phyloP scores from a whole-genome alignment of 2,113 vertebrate genomes.

The Chinchilla lanigera region DNA sequence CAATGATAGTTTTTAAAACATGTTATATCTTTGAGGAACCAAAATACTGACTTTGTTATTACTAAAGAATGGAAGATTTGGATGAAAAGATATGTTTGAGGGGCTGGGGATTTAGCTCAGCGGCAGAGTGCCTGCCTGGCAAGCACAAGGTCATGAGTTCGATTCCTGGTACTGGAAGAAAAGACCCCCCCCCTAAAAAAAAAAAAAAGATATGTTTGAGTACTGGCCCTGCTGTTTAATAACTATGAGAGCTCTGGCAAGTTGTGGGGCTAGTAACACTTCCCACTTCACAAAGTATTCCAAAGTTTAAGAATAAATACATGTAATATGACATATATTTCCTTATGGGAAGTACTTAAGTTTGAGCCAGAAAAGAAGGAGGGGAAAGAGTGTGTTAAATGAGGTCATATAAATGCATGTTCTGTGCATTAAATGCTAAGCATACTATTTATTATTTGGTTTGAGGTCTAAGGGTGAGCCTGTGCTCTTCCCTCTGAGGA shows the following conservation, averaged over 20 bases:
- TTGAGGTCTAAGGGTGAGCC: not conserved
- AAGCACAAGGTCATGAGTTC: too few relatives aligned
- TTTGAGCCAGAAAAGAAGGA: not conserved
- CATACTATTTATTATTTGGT: not conserved
- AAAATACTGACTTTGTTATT: conserved; percentile 52
- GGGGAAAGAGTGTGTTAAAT: not conserved
- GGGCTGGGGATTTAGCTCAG: too few relatives aligned
- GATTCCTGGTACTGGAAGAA: too few relatives aligned
- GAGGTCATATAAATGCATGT: not conserved
- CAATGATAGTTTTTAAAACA: conserved; percentile 36
- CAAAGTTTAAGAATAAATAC: conserved; percentile 27
- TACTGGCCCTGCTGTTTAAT: not conserved
- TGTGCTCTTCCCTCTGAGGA: not conserved
- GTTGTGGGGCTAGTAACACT: not conserved
- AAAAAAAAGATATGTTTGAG: not conserved
- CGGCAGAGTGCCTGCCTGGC: too few relatives aligned
- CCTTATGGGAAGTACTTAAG: not conserved
- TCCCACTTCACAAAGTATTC: not conserved
- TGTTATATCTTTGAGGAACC: conserved; percentile 20
- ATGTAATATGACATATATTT: not conserved
- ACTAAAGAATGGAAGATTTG: conserved; percentile 48
- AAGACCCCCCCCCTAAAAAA: too few relatives aligned
- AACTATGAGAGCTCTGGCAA: conserved; percentile 17
- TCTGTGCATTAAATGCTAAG: not conserved
- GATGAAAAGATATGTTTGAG: not conserved